A percentile compares a stretch with the other conserved stretches of the same genome.
Evolutionary conservation across 2,888 invertebrate species (phyloP).

Genomic region (Tachystola acroxantha): DNA sequence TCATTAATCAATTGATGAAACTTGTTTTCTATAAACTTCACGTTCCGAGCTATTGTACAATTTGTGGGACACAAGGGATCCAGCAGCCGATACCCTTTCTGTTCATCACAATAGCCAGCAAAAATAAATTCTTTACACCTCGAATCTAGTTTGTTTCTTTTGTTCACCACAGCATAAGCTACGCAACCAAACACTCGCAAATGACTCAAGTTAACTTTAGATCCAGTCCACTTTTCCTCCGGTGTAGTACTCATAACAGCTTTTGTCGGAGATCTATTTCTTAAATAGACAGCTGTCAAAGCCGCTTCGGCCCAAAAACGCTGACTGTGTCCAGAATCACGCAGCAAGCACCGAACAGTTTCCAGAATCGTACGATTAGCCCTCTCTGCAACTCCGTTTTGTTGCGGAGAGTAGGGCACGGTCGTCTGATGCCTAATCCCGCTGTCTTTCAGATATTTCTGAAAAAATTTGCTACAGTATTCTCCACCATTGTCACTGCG

Average conservation of each 20-base stretch:
- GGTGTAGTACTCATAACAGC: conserved; percentile 7
- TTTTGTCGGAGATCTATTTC: conserved; percentile 11
- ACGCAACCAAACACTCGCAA: conserved; percentile 11
- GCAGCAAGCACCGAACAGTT: conserved; percentile 10
- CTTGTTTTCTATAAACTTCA: too few relatives aligned
- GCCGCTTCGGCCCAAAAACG: conserved; percentile 14
- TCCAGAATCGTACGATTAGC: conserved; percentile 15
- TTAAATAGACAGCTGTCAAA: conserved; percentile 15
- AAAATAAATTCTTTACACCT: conserved; percentile 9
- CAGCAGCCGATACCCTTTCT: conserved; percentile 13
- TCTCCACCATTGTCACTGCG: conserved; percentile 9
- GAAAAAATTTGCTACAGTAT: conserved; percentile 13
- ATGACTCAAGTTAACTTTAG: conserved; percentile 8
- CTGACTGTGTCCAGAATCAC: conserved; percentile 4
- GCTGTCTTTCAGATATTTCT: conserved; percentile 2
- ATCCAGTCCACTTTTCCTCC: conserved; percentile 12
- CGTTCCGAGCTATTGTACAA: too few relatives aligned
- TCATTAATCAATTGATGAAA: too few relatives aligned
- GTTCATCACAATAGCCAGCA: conserved; percentile 11
- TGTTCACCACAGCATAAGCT: conserved; percentile 1
- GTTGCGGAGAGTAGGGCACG: conserved; percentile 24
- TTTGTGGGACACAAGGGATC: conserved; percentile 6
- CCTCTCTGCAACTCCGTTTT: conserved; percentile 33
- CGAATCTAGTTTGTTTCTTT: conserved; percentile 9
- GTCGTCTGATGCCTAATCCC: conserved; percentile 25